A percentile compares a stretch with the other conserved stretches of the same genome.
Conservation (phyloP, 2,113 vertebrate species). For the Rhineura floridana region DNA sequence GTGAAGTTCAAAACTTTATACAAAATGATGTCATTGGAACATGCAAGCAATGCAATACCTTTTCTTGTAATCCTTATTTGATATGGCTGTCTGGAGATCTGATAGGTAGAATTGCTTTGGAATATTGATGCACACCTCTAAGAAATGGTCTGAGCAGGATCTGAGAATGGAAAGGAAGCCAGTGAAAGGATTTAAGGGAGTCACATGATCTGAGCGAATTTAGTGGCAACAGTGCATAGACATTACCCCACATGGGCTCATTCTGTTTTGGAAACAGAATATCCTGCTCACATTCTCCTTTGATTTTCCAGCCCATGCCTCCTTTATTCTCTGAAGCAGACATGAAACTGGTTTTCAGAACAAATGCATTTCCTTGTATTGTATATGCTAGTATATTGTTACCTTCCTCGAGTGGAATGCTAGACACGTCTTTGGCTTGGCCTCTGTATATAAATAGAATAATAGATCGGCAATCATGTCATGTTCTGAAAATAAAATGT, state of each 20-base stretch:
- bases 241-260: background rate
- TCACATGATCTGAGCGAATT: background rate
- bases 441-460: conserved; percentile 60
- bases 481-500: conserved; percentile 39
- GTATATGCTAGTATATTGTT: conserved; percentile 50
- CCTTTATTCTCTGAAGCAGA: conserved; percentile 41
- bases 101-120: too few relatives aligned
- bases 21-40: too few relatives aligned
- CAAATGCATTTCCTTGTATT: conserved; percentile 9
- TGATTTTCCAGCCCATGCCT: conserved; percentile 11
- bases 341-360: conserved; percentile 55
- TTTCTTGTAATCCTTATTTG: too few relatives aligned
- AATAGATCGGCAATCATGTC: conserved; percentile 44
- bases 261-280: conserved; percentile 21
- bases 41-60: too few relatives aligned
- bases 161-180: background rate
- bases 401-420: conserved; percentile 54
- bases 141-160: background rate
- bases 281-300: conserved; percentile 14
- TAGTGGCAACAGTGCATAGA: too few relatives aligned
- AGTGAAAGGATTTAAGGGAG: too few relatives aligned
- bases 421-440: conserved; percentile 41
- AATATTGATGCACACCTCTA: too few relatives aligned
- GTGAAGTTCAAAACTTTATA: too few relatives aligned
- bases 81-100: too few relatives aligned